Percentiles rank a stretch among this genome's conserved stretches.
These are phyloP conservation scores for Megathymus violae DNA, from an alignment of 1,140 invertebrate genomes.

Conservation along the genomic window DNA sequence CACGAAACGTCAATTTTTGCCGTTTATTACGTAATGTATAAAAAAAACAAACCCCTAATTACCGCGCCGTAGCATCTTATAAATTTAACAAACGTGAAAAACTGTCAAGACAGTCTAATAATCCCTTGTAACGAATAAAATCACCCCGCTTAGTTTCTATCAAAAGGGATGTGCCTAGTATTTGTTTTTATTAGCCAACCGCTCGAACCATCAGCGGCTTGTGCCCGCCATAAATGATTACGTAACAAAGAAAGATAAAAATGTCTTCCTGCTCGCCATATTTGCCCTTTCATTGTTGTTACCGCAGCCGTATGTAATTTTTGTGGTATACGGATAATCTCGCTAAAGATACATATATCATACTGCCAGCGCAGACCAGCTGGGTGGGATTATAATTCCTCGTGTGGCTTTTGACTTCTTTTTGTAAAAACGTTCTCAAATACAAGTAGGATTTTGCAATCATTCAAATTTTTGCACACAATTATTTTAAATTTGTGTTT, in stretches of 20 bases:
- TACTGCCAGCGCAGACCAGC: no score
- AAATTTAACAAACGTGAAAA: constrained; percentile 28
- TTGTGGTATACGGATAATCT: background rate
- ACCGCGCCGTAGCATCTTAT: no score
- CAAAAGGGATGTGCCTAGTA: constrained; percentile 48
- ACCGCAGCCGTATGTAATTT: constrained; percentile 11
- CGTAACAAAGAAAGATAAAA: constrained; percentile 15
- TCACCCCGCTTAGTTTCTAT: constrained; percentile 47
- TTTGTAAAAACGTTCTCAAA: constrained; percentile 8
- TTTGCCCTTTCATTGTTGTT: constrained; percentile 19
- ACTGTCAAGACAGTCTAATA: constrained; percentile 34
- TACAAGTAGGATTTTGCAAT: no score
- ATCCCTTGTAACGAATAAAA: constrained; percentile 44
- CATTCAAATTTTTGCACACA: no score
- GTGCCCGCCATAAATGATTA: constrained; percentile 27
- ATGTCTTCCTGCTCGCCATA: constrained; percentile 6
- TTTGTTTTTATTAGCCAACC: constrained; percentile 33
- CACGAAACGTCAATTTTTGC: no score
- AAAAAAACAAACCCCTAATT: no score
- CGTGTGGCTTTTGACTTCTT: background rate
- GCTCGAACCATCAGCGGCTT: background rate
- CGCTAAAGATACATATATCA: constrained; percentile 11
- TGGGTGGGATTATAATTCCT: background rate
- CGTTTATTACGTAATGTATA: no score
- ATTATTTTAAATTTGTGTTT: no score